Conservation (phyloP, 2,797 vertebrate genomes). For the Acanthiza pusilla region DNA sequence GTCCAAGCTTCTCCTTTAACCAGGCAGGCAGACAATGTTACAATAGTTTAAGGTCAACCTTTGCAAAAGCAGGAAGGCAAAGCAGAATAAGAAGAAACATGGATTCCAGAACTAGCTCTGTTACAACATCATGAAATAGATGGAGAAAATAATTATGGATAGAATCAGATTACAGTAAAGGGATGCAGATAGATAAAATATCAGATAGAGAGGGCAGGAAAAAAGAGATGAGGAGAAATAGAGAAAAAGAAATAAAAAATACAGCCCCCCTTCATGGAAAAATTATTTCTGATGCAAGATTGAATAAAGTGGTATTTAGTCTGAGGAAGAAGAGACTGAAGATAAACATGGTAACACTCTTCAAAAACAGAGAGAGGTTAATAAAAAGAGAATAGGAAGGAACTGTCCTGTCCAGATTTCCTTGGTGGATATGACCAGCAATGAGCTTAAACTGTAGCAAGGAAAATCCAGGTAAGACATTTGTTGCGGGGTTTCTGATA, state of each 20-base stretch:
- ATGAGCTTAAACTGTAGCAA: background rate
- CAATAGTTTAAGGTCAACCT: background rate
- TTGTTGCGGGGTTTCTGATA: background rate
- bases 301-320: background rate
- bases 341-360: background rate
- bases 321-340: background rate
- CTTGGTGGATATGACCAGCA: background rate
- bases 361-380: background rate
- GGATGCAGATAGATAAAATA: background rate
- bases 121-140: background rate
- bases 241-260: background rate
- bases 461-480: background rate
- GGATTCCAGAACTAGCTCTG: background rate
- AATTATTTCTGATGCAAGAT: background rate
- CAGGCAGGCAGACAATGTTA: background rate
- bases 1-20: accelerated
- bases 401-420: background rate
- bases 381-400: background rate
- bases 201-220: background rate
- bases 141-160: background rate
- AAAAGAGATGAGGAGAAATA: background rate
- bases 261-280: background rate
- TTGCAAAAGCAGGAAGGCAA: background rate
- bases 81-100: background rate
- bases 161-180: background rate